These are phyloP conservation scores for Mionectes olivaceus DNA, from an alignment of 2,797 vertebrate species.

Conservation along the genomic window DNA sequence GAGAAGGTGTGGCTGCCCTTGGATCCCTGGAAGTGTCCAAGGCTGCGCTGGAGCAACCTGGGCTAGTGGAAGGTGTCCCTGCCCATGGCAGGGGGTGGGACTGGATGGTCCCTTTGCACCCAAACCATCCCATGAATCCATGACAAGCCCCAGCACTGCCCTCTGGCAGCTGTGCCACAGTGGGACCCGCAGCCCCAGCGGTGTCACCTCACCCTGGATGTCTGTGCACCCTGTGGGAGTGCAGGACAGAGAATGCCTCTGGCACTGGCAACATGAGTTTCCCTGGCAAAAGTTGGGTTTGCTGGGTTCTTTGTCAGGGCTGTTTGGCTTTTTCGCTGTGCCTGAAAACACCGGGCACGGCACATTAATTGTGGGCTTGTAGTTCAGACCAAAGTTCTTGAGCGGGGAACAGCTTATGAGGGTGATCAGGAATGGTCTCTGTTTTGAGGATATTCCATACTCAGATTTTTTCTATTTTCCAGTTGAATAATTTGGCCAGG, in stretches of 20 bases:
- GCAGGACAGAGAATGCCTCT: neutral
- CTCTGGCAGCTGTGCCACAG: neutral
- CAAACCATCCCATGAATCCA: neutral
- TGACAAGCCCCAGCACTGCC: neutral
- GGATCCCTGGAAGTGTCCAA: neutral
- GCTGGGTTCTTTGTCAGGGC: neutral
- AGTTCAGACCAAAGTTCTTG: neutral
- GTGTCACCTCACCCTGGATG: neutral
- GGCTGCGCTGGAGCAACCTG: neutral
- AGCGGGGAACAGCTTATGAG: neutral
- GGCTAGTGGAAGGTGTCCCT: neutral
- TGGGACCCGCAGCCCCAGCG: neutral
- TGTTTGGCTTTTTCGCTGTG: neutral
- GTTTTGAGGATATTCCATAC: neutral
- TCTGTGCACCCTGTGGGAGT: neutral
- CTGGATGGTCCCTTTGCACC: neutral
- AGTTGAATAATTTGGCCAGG: neutral
- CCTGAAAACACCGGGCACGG: rapidly evolving
- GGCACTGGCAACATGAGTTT: neutral
- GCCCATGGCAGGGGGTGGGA: no score
- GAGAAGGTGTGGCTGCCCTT: no score
- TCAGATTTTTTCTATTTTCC: neutral
- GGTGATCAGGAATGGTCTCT: neutral
- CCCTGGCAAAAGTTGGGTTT: neutral
- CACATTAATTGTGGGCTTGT: rapidly evolving